Percentiles rank a stretch among this genome's conserved stretches.
Conservation (phyloP, 2,797 vertebrate species). For the Sphenodon punctatus region DNA sequence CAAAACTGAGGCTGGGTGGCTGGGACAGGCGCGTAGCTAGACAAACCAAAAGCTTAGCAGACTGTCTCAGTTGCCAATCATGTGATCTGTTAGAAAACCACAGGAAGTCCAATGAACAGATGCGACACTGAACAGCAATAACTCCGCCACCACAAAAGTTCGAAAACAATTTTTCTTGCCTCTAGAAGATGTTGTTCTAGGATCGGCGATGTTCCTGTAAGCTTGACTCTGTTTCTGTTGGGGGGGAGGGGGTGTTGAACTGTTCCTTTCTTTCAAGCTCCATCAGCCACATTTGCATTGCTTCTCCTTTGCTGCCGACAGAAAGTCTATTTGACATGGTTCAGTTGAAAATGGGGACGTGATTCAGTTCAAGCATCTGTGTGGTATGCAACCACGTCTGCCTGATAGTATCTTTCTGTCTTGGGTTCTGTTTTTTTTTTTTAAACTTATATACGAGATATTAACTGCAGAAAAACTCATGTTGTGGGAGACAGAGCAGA, state of each 20-base stretch:
- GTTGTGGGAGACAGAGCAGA: conserved; percentile 36
- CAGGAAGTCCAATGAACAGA: conserved; percentile 76
- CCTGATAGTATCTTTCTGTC: conserved; percentile 23
- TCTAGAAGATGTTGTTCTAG: conserved; percentile 28
- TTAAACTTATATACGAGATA: conserved; percentile 2
- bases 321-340: conserved; percentile 1
- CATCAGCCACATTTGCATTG: background rate
- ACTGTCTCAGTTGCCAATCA: conserved; percentile 68
- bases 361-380: background rate
- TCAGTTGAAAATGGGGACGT: background rate
- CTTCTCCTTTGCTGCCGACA: background rate
- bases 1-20: conserved; percentile 72
- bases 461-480: conserved; percentile 19
- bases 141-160: conserved; percentile 53
- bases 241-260: background rate
- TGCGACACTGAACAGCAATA: conserved; percentile 52
- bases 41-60: conserved; percentile 63
- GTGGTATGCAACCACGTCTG: conserved; percentile 9
- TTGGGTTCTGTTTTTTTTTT: no score
- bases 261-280: background rate
- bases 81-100: conserved; percentile 73
- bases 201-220: conserved; percentile 28
- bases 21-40: conserved; percentile 42
- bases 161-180: conserved; percentile 29
- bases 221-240: no score